Base-by-base conservation (phyloP, 2,797 vertebrate species). In the Phataginus tricuspis region DNA sequence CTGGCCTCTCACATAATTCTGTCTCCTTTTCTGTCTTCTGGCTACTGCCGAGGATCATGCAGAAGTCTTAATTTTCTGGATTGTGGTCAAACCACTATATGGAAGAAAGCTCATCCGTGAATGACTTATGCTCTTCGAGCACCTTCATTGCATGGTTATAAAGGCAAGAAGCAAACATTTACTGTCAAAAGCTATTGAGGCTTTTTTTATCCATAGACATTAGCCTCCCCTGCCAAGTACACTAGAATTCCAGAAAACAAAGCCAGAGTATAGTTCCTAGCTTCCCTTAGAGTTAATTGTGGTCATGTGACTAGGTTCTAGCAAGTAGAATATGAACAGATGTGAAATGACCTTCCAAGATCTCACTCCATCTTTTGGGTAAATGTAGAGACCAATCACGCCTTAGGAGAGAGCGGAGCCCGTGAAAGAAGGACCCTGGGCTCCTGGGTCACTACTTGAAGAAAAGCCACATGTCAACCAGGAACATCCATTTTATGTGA, bases 61-160 rank as follows among this genome's bases (percentile, higher is more conserved):
- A 92, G 79, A 78, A 88, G 15, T 2, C 31, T n/a, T 27, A 37
- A 68, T 27, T 63, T 57, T 72, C 34, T 16, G 34, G n/a, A 2
- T 31, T 72, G 31, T n/a, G 63, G 16, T 15, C 55, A 31, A 45
- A 88, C 12, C 4, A 16, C 2, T 19, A 42, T 45, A 63, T 3
- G 23, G 37, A 27, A 29, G 37, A 42, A 68, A 72, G 15, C 9
- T 27, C 71, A 69, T n/a, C 25, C 29, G 37, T 68, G 25, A 75
- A 49, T 8, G 19, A 25, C 19, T 55, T 45, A 45, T 45, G 7
- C 1, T 55, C 5, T 53, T 80, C 55, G 31, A 45, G 1, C 4
- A 69, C 13, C 55, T 13, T n/a, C 66, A 14, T 55, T 12, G 29
- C 18, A 31, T 0, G 1, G 14, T 31, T 34, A 45, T 7, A 1